Base-by-base conservation (phyloP, 2,797 vertebrate genomes). In the Pipistrellus pipistrellus region DNA sequence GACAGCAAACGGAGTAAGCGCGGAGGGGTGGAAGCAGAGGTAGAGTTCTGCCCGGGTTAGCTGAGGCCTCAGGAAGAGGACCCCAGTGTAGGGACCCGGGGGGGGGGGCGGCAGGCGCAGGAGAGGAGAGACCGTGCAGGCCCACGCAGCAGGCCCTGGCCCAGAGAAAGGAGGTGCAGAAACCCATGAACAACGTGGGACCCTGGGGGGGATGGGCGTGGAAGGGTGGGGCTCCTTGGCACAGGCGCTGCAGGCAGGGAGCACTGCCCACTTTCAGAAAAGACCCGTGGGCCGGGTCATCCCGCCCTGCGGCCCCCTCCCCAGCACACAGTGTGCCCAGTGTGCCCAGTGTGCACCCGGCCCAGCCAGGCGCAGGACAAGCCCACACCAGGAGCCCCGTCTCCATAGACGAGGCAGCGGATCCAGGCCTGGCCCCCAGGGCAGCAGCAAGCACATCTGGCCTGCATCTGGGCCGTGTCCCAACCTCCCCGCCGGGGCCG, bases 401-500 rank as follows among this genome's bases (percentile, higher is more conserved):
- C 44, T 25, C 0, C 55, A 53, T 0, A 23, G 88, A 84, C 38
- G 2, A 41, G 85, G 73, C 46, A 44, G 35, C 80, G 66, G 71
- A 51, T 88, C 80, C 73, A 46, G 91, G 59, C 89, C 81, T 12
- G 30, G 71, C 75, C 85, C 94, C 93, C 78, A 53, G 66, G 41
- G 72, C 35, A 82, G 66, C 46, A 46, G 85, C 20, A 15, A 72
- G 51, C 27, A 73, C 92, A 95, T 95, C 92, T 96, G 94, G 91
- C 81, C 76, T 0, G 8, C 53, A 85, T 82, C 73, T 93, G 92
- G 96, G 77, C 73, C 17, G 80, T 41, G 93, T 85, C 93, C 95
- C 95, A 94, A 96, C 87, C 68, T 78, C 90, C 96, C 91, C 38
- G 0, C 78, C 86, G 91, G 86, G 94, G 77, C 94, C 69, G 25